Base-by-base conservation (phyloP, 2,113 vertebrate species). In the Sinocyclocheilus grahami region DNA sequence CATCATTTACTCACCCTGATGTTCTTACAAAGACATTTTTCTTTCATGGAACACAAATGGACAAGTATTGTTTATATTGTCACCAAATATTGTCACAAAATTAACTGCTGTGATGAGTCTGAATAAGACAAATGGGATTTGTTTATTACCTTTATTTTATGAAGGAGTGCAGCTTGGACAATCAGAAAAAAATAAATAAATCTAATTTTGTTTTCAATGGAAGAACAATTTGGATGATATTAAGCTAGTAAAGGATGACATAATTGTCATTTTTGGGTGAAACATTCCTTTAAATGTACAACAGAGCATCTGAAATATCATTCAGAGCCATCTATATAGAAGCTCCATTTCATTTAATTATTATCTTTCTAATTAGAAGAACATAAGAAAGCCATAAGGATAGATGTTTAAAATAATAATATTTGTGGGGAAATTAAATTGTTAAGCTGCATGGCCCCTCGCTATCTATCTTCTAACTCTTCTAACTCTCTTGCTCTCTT, bases 341-440 rank as follows among this genome's bases (percentile, higher is more conserved):
- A 63, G 51, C 11, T 83, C 72, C 72, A 91, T 55, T 92, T 92
- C 53, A 86, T 91, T 84, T 84, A 13, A 37, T 77, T 39, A 48
- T 74, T 77, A 77, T 58, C 74, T 67, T 84, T 85, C 86, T 87
- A 91, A 92, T 92, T 90, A 92, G 84, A 90, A 89, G 24, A 42
- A 86, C 79, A 90, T 90, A 87, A 87, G 85, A 71, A 90, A 78
- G 77, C 78, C 82, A 74, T 65, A 82, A 84, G 65, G 88, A 85
- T 90, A 79, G 90, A 84, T 84, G 84, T 91, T 80, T 89, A 88
- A 91, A 87, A 67, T 89, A 80, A 89, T 80, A 83, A 89, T 48
- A 83, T 86, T 88, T 82, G 85, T 86, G 88, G 3, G 90, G 75
- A 90, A 90, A 89, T 81, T 30, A 81, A 87, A 60, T 82, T 82